Percentiles rank a stretch among this genome's conserved stretches.
phyloP scores from a whole-genome alignment of 2,113 vertebrate genomes.

The Shinisaurus crocodilurus region DNA sequence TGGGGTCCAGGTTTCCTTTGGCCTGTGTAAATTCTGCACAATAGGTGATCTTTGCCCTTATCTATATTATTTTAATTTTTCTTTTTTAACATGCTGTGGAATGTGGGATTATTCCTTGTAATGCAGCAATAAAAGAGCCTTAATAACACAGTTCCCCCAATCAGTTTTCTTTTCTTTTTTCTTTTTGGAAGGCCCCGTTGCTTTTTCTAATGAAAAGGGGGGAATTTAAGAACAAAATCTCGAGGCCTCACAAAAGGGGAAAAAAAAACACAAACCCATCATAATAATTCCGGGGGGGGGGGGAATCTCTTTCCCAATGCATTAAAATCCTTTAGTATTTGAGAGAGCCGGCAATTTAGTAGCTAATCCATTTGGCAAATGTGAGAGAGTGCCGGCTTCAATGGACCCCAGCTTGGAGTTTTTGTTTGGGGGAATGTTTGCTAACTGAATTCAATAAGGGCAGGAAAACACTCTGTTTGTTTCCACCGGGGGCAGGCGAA shows the following conservation, averaged over 20 bases:
- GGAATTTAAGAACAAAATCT: slow-evolving; percentile 53
- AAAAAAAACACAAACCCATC: too few species aligned
- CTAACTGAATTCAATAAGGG: slow-evolving; percentile 56
- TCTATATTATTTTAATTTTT: slow-evolving; percentile 19
- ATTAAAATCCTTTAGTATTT: slow-evolving; percentile 36
- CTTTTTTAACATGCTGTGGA: slow-evolving; percentile 46
- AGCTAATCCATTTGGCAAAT: slow-evolving; percentile 74
- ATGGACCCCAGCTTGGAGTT: slow-evolving; percentile 46
- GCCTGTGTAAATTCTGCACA: not conserved
- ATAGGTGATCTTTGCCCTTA: slow-evolving; percentile 37
- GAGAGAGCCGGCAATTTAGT: slow-evolving; percentile 48
- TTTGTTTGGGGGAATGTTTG: slow-evolving; percentile 63
- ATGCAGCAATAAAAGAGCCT: slow-evolving; percentile 17
- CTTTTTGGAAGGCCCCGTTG: slow-evolving; percentile 10
- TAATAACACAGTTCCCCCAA: slow-evolving; percentile 61
- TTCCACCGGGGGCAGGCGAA: not conserved
- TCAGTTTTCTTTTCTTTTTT: slow-evolving; percentile 8
- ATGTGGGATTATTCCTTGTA: slow-evolving; percentile 58
- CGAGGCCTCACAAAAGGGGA: slow-evolving; percentile 47
- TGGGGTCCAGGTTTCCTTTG: slow-evolving; percentile 1
- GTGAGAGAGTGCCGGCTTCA: slow-evolving; percentile 44
- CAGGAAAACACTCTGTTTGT: slow-evolving; percentile 59
- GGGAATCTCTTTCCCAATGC: slow-evolving; percentile 18
- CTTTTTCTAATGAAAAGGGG: slow-evolving; percentile 57
- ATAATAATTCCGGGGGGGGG: slow-evolving; percentile 42